Conservation (phyloP, 2,797 vertebrate species). For the Falco rusticolus region DNA sequence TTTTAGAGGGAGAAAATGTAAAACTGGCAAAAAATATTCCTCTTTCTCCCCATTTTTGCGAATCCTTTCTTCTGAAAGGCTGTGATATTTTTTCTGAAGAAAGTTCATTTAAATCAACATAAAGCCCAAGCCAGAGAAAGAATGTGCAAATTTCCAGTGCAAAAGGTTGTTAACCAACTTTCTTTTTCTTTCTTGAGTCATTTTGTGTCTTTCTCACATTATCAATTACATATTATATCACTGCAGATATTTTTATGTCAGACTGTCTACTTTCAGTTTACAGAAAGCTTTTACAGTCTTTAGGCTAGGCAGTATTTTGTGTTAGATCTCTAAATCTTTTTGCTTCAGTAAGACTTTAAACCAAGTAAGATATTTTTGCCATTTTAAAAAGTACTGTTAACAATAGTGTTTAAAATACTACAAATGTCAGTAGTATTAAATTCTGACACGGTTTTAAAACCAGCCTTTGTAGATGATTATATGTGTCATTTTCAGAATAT, state of each 20-base stretch:
- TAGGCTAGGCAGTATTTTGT: background rate
- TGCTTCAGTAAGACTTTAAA: background rate
- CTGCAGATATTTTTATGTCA: constrained; percentile 6
- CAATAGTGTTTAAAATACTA: background rate
- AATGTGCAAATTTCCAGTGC: background rate
- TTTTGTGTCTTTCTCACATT: constrained; percentile 19
- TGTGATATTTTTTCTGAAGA: background rate
- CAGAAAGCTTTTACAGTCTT: background rate
- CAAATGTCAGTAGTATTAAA: background rate
- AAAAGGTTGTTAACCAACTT: background rate
- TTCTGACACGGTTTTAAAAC: constrained; percentile 19
- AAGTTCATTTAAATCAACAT: background rate
- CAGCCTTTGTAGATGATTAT: background rate
- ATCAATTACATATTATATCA: background rate
- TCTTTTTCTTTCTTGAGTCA: background rate
- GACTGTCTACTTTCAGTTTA: background rate
- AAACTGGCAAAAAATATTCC: background rate
- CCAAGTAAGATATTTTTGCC: background rate
- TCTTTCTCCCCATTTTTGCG: background rate
- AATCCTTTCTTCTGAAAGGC: background rate
- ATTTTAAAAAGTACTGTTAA: background rate
- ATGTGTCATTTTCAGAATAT: background rate
- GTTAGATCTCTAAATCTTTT: background rate
- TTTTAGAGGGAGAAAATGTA: constrained; percentile 16
- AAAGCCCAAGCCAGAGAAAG: background rate